Base-by-base conservation (phyloP, 1,140 invertebrate species). In the Pollicipes pollicipes region DNA sequence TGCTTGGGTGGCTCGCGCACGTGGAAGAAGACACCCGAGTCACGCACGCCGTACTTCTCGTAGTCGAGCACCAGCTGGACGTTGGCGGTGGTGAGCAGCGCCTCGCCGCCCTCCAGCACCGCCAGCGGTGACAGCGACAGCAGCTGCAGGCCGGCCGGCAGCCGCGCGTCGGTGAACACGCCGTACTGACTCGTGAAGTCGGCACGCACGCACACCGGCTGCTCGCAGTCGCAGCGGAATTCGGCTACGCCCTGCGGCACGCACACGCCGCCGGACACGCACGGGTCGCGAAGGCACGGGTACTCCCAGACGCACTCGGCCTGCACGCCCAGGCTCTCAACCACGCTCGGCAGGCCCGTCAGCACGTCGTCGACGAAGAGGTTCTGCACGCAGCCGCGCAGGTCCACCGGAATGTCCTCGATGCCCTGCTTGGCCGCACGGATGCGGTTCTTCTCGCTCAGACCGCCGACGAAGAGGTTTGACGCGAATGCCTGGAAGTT, bases 231-330 rank as follows among this genome's bases (percentile, higher is more conserved):
- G 17, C 17, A 8, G 35, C 17, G 6, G 6, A 35, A 8, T 17
- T 35, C 17, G 35, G 17, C 35, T 17, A 35, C 35, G 17, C 17
- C 17, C 17, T 17, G 6, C 35, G 35, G 91, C 26, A 86, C 81
- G 78, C 93, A 97, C 16, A 82, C 81, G 0, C 88, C 88, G 35
- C 84, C 85, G 8, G 83, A 78, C 26, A 89, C 80, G 78, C 93
- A 95, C 0, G 92, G 91, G 72, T 85, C 67, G 82, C 75, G 72
- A 0, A 79, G 72, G 79, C 93, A 96, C 0, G 90, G 88, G 79
- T 88, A 95, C 72, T 86, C 85, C 91, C 91, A 95, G 0, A 89
- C 84, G 79, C 94, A 97, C 72, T 87, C 86, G 0, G 89, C 84
- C n/a, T 88, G 84, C 63, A 94, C 81, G 4, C 89, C 88, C 67